Evolutionary conservation across 2,888 invertebrate genomes (phyloP).

Genomic region (Papilio demoleus): DNA sequence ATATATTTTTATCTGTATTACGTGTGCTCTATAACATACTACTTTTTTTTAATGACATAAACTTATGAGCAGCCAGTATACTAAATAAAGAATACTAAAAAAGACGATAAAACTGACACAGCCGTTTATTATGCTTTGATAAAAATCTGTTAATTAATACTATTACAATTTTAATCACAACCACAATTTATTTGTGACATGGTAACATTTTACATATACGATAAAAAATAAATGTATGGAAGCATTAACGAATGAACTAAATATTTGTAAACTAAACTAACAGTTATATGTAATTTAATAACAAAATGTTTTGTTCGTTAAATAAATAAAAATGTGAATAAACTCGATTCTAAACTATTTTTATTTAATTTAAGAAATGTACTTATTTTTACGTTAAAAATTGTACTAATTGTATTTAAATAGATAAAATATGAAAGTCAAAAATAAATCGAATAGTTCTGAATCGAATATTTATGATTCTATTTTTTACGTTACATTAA

Average conservation of each 20-base stretch:
- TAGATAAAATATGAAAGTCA: background rate
- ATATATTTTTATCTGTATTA: background rate
- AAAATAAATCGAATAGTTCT: no score
- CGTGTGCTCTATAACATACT: background rate
- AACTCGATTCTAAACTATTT: background rate
- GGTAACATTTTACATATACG: slow-evolving; percentile 21
- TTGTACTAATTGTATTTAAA: background rate
- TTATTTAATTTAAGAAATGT: background rate
- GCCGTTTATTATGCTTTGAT: slow-evolving; percentile 42
- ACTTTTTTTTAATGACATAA: background rate
- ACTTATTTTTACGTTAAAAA: background rate
- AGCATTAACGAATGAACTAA: background rate
- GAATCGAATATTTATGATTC: no score
- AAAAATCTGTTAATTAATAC: slow-evolving; percentile 4
- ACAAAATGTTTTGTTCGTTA: background rate
- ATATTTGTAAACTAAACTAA: background rate
- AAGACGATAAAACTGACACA: slow-evolving; percentile 40
- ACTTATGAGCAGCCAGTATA: background rate
- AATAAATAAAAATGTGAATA: background rate
- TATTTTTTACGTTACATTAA: no score
- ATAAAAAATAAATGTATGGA: background rate
- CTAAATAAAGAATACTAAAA: slow-evolving; percentile 18
- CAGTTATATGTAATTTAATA: background rate
- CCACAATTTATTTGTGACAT: slow-evolving; percentile 26
- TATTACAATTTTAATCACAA: slow-evolving; percentile 30